phyloP scores from a whole-genome alignment of 2,797 vertebrate genomes.

The Rousettus madagascariensis region DNA sequence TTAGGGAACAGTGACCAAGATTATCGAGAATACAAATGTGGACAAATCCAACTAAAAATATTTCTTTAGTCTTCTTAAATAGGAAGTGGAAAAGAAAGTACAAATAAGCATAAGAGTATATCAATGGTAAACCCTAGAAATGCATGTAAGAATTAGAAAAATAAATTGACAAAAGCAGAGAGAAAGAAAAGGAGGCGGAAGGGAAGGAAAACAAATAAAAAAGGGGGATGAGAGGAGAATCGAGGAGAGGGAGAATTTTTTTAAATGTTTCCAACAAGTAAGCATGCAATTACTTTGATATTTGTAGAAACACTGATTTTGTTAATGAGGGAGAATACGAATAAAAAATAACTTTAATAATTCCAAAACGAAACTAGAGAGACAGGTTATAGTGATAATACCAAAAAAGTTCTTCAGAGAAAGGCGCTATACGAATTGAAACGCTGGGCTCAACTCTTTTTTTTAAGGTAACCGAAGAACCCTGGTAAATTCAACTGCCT shows the following conservation, averaged over 20 bases:
- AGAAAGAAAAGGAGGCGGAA: rapidly evolving
- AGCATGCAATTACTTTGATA: not conserved
- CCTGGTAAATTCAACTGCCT: not conserved
- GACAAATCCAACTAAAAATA: not conserved
- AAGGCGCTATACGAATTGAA: not conserved
- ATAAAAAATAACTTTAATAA: not conserved
- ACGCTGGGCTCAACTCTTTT: not conserved
- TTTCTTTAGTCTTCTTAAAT: not conserved
- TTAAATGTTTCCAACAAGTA: not conserved
- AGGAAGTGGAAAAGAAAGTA: not conserved
- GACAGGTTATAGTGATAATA: not conserved
- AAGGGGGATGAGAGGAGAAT: too few species aligned
- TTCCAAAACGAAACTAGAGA: constrained; percentile 6
- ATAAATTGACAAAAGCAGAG: not conserved
- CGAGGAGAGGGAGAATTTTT: not conserved
- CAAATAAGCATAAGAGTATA: not conserved
- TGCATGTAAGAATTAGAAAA: not conserved
- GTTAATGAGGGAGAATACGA: constrained; percentile 12
- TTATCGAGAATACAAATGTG: not conserved
- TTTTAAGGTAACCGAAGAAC: not conserved
- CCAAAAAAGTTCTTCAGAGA: not conserved
- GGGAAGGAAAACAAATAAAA: not conserved
- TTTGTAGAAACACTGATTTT: constrained; percentile 7
- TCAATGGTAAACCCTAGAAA: not conserved
- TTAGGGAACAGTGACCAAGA: not conserved